A percentile compares a stretch with the other conserved stretches of the same genome.
phyloP scores from a whole-genome alignment of 1,140 invertebrate species.

The Pseudomyrmex dendroicus region DNA sequence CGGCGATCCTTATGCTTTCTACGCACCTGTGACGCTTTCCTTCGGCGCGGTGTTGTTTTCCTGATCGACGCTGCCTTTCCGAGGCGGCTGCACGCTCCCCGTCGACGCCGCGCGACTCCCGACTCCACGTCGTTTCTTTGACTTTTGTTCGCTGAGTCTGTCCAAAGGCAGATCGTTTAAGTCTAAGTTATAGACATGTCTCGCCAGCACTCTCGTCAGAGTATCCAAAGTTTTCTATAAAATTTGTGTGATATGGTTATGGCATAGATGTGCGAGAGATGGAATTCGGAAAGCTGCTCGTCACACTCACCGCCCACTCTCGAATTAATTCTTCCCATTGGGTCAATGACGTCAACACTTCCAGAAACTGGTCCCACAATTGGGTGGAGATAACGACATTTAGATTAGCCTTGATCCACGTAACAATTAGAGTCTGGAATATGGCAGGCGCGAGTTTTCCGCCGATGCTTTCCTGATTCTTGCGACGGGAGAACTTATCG shows the following conservation, averaged over 20 bases:
- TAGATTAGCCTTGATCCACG: conserved; percentile 98
- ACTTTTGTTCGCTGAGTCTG: conserved; percentile 93
- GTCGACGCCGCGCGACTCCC: conserved; percentile 83
- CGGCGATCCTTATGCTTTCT: neutral
- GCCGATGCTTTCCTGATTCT: conserved; percentile 92
- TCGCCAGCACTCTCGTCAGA: conserved; percentile 95
- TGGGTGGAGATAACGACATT: conserved; percentile 95
- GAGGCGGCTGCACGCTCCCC: conserved; percentile 81
- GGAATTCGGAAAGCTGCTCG: neutral
- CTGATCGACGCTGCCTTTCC: conserved; percentile 81
- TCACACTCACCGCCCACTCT: conserved; percentile 94
- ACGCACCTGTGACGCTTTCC: conserved; percentile 77
- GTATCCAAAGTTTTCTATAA: conserved; percentile 98
- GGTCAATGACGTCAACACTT: conserved; percentile 94
- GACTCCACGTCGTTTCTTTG: conserved; percentile 88
- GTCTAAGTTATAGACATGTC: conserved; percentile 97
- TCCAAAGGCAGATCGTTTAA: conserved; percentile 95
- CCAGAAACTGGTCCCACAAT: conserved; percentile 97
- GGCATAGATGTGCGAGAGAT: neutral
- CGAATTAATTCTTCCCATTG: conserved; percentile 98
- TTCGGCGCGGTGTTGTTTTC: conserved; percentile 78
- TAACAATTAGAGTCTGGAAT: conserved; percentile 98
- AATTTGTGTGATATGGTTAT: neutral
- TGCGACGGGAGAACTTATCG: conserved; percentile 90
- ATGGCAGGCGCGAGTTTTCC: conserved; percentile 95